Evolutionary conservation across 2,113 vertebrate species (phyloP), one percentile per base, ranked within the genome.

Genomic region (Pampusana beccarii): DNA sequence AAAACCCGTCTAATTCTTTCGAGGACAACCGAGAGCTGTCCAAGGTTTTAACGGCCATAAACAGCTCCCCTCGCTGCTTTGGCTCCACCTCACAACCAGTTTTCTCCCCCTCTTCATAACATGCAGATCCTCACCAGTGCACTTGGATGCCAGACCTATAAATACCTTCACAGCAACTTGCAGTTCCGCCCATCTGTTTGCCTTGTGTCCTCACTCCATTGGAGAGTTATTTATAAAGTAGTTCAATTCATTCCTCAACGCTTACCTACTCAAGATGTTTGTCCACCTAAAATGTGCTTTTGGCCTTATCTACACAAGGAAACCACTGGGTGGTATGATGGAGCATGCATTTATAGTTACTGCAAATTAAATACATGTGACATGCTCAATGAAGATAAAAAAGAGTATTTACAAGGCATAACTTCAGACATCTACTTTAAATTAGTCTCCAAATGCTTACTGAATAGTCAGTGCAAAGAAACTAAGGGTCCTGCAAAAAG

Each of bases 311-410:
- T 56, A 57, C 48, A 6, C 13, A 57, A 54, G 23, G 20, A 79
- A 80, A 18, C 21, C 31, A 66, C n/a, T 4, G 44, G 9, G 18
- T 48, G 16, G 31, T 56, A 44, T 0, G 0, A 44, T 34, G 54
- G 50, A 80, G 15, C 0, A 0, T 42, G 31, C 15, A 12, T n/a
- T 42, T 75, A 20, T 3, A 51, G 25, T 34, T 56, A 83, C 58
- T 60, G 29, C 16, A 69, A 21, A 18, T 69, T 48, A 86, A 72
- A 62, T 38, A 75, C 16, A 8, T 2, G 10, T 31, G 25, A 51
- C 13, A 42, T 18, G 29, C 38, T 75, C 42, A 40, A 4, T 26
- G 40, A 73, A 91, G 21, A 26, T 18, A 48, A 57, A 70, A 44
- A 77, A 29, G n/a, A 79, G 11, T 25, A 38, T 48, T 65, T 56